phyloP scores from a whole-genome alignment of 2,113 vertebrate genomes.

The Heterotis niloticus region DNA sequence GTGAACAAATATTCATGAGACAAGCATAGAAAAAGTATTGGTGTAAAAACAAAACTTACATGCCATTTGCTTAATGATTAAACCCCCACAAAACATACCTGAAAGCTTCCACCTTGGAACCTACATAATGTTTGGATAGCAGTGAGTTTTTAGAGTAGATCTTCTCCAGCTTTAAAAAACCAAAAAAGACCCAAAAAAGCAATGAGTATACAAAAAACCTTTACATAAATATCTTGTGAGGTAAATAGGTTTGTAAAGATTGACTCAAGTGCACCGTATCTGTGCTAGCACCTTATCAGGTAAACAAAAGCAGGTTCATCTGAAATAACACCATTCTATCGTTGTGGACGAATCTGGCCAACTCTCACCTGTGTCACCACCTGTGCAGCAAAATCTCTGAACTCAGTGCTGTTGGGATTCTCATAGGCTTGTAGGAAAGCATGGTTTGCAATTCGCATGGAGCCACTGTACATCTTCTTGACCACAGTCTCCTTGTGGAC shows the following conservation, averaged over 20 bases:
- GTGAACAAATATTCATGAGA: background rate
- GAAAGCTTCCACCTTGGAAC: conserved; percentile 62
- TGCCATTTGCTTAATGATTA: too few relatives aligned
- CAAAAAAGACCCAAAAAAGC: background rate
- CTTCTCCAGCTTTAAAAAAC: conserved; percentile 49
- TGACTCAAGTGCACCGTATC: background rate
- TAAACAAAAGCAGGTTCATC: too few relatives aligned
- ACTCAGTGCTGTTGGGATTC: conserved; percentile 53
- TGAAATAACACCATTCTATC: background rate
- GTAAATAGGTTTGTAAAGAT: background rate
- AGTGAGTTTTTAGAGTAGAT: conserved; percentile 50
- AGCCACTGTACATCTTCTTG: conserved; percentile 63
- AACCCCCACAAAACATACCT: conserved; percentile 48
- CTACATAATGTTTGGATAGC: conserved; percentile 57
- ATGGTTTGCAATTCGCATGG: conserved; percentile 64
- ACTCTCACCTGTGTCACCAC: conserved; percentile 55
- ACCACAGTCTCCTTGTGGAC: conserved; percentile 50
- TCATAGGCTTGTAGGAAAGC: conserved; percentile 55
- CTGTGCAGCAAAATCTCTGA: conserved; percentile 51
- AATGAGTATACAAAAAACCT: background rate
- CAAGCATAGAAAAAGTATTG: too few relatives aligned
- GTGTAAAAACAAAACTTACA: background rate
- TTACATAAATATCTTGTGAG: too few relatives aligned
- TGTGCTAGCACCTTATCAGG: background rate
- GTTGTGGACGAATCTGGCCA: too few relatives aligned